Conservation (phyloP, 2,113 vertebrate species). For the Neogale vison region DNA sequence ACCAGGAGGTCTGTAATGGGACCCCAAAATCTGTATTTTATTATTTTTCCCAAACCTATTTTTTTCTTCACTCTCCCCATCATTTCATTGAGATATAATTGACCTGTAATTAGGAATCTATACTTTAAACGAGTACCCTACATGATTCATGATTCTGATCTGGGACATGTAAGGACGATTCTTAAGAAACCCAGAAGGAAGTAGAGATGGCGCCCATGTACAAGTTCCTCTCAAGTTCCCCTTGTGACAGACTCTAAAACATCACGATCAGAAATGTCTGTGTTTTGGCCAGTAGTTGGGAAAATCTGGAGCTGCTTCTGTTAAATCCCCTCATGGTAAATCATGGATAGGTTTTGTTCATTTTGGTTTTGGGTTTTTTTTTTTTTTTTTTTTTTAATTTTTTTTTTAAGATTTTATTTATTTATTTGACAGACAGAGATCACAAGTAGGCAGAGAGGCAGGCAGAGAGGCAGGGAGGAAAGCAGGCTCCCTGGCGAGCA, state of each 20-base stretch:
- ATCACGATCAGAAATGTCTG: background rate
- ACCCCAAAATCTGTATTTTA: background rate
- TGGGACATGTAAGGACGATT: background rate
- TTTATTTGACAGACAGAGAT: too few species aligned
- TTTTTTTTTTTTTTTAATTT: too few species aligned
- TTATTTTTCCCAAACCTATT: background rate
- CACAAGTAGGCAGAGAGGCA: too few species aligned
- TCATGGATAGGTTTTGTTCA: background rate
- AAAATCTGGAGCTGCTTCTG: background rate
- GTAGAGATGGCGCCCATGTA: background rate
- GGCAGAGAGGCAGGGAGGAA: too few species aligned
- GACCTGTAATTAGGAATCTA: background rate
- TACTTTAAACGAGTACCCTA: background rate
- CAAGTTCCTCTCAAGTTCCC: background rate
- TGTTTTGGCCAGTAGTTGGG: background rate
- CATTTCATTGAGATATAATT: background rate
- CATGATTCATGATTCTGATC: background rate
- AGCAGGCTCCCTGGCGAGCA: too few species aligned
- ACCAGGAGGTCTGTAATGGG: background rate
- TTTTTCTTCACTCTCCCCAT: background rate
- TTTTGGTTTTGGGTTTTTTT: too few species aligned
- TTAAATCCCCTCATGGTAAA: background rate
- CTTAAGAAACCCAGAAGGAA: slow-evolving; percentile 14
- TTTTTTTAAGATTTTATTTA: too few species aligned
- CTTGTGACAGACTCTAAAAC: background rate